phyloP scores from a whole-genome alignment of 2,113 vertebrate genomes.

The Phylloscopus trochiloides region DNA sequence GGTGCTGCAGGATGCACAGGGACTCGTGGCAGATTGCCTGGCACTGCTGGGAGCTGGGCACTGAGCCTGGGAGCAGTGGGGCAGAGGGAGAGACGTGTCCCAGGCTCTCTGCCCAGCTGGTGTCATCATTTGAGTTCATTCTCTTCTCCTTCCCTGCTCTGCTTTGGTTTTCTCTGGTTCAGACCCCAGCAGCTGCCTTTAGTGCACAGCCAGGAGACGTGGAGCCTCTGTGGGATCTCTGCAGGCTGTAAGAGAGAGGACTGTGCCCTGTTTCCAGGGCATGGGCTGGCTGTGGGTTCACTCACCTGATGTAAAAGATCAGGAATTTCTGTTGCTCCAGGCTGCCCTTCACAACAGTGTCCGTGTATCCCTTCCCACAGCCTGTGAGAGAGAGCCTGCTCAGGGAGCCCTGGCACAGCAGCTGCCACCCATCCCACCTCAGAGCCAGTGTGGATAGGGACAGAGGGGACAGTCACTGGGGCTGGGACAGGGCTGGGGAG shows the following conservation, averaged over 20 bases:
- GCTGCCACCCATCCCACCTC: not conserved
- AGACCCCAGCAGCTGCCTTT: not conserved
- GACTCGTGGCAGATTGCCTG: not conserved
- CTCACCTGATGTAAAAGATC: constrained; percentile 88
- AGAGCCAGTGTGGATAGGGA: not conserved
- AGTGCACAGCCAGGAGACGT: accelerated
- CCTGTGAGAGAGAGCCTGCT: constrained; percentile 64
- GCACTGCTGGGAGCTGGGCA: not conserved
- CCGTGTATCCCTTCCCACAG: constrained; percentile 81
- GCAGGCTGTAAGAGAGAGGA: not conserved
- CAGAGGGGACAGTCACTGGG: not conserved
- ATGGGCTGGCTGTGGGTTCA: accelerated
- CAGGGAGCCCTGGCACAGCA: not conserved
- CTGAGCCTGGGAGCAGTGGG: not conserved
- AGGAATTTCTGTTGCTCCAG: constrained; percentile 82
- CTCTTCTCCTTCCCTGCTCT: not conserved
- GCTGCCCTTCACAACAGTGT: constrained; percentile 83
- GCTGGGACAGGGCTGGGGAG: not conserved
- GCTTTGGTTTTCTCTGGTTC: not conserved
- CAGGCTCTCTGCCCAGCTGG: not conserved
- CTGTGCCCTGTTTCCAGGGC: not conserved
- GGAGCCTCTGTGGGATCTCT: not conserved
- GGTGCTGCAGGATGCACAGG: not conserved
- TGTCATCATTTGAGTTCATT: not conserved
- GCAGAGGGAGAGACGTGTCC: not conserved